Conservation (phyloP, 2,888 invertebrate genomes). For the Luperina nickerlii region DNA sequence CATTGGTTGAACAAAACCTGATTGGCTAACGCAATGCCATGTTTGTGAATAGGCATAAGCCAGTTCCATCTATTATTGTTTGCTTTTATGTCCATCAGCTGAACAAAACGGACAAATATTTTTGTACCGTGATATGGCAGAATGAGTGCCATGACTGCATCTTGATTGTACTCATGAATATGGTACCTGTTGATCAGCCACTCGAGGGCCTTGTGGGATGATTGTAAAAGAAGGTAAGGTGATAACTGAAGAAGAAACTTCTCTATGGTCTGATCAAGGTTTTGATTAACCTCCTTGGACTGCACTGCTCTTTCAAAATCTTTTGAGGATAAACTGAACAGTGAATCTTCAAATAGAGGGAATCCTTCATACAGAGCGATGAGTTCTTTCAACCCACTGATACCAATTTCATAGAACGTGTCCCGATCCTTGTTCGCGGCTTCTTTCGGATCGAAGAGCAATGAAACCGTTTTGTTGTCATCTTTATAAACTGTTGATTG, state of each 20-base stretch:
- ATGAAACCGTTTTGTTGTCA: slow-evolving; percentile 93
- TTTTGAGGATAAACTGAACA: slow-evolving; percentile 94
- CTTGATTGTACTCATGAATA: slow-evolving; percentile 96
- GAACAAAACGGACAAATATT: slow-evolving; percentile 95
- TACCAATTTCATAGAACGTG: slow-evolving; percentile 96
- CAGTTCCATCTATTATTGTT: slow-evolving; percentile 93
- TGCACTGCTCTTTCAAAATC: slow-evolving; percentile 95
- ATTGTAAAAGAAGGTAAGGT: slow-evolving; percentile 96
- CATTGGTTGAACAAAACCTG: slow-evolving; percentile 93
- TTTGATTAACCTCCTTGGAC: slow-evolving; percentile 93
- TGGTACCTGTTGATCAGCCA: slow-evolving; percentile 98
- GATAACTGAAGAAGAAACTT: slow-evolving; percentile 95
- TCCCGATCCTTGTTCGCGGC: slow-evolving; percentile 96
- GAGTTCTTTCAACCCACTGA: slow-evolving; percentile 96
- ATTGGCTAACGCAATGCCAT: slow-evolving; percentile 94
- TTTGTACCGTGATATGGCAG: slow-evolving; percentile 98
- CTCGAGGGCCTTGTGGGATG: slow-evolving; percentile 97
- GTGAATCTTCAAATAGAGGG: slow-evolving; percentile 92
- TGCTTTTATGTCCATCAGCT: slow-evolving; percentile 92
- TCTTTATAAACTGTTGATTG: slow-evolving; percentile 93
- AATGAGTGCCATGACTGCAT: slow-evolving; percentile 94
- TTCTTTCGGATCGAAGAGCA: slow-evolving; percentile 97
- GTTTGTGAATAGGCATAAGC: slow-evolving; percentile 93
- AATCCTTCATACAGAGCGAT: slow-evolving; percentile 93
- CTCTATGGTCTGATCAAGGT: slow-evolving; percentile 93